These are phyloP conservation scores for Arion vulgaris DNA, from an alignment of 1,140 invertebrate genomes.

Conservation along the genomic window DNA sequence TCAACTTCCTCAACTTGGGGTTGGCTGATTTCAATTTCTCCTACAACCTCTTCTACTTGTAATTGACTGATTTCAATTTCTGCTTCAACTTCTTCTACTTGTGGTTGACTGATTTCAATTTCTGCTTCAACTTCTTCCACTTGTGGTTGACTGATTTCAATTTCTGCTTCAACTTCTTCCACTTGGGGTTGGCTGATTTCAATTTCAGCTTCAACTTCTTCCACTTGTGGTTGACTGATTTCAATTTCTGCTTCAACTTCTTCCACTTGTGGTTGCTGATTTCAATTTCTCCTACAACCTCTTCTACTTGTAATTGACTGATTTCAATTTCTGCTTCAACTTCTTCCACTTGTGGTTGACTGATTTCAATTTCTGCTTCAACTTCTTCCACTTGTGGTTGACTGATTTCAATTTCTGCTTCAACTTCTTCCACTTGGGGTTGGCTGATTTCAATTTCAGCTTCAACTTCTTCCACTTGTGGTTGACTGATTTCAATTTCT, in stretches of 20 bases:
- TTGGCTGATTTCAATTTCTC: constrained; percentile 37
- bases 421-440: constrained; percentile 29
- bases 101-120: constrained; percentile 32
- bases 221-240: constrained; percentile 36
- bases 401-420: constrained; percentile 40
- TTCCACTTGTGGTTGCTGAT: constrained; percentile 18
- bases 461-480: constrained; percentile 44
- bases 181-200: constrained; percentile 20
- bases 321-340: constrained; percentile 40
- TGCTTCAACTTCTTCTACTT: constrained; percentile 28
- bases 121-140: constrained; percentile 40
- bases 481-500: constrained; percentile 38
- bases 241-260: constrained; percentile 32
- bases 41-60: constrained; percentile 40
- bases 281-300: constrained; percentile 47
- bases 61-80: constrained; percentile 31
- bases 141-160: constrained; percentile 38
- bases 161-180: constrained; percentile 30
- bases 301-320: constrained; percentile 36
- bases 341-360: constrained; percentile 29
- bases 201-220: constrained; percentile 43
- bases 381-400: constrained; percentile 43
- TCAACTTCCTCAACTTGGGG: constrained; percentile 27
- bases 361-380: constrained; percentile 37
- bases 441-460: constrained; percentile 34